These are phyloP conservation scores for Rhinopithecus roxellana DNA, from an alignment of 2,113 vertebrate species.

Conservation along the genomic window DNA sequence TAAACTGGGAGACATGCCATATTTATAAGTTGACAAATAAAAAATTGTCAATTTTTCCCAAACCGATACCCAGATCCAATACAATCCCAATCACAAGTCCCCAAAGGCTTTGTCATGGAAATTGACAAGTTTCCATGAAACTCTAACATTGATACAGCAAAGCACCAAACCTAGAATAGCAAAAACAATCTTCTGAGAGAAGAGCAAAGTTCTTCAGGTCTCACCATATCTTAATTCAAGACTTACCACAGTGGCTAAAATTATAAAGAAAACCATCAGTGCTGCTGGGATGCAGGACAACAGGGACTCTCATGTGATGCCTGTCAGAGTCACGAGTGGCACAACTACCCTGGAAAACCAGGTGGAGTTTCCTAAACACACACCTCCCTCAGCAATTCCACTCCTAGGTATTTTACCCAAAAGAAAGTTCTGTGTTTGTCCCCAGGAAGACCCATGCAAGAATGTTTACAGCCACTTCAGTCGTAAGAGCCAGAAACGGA, in stretches of 20 bases:
- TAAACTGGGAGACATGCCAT: not conserved
- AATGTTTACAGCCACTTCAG: not conserved
- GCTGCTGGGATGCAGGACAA: not conserved
- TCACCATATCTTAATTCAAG: not conserved
- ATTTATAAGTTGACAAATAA: not conserved
- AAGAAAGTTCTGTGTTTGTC: not conserved
- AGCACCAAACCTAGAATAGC: not conserved
- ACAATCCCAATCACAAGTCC: not conserved
- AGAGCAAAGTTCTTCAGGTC: not conserved
- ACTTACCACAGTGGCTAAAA: not conserved
- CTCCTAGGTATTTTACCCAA: too few relatives aligned
- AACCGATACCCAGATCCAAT: not conserved
- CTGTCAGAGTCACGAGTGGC: not conserved
- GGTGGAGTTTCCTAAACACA: not conserved
- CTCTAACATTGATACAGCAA: not conserved
- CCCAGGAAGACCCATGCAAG: too few relatives aligned
- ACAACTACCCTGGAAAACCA: not conserved
- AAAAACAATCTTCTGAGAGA: not conserved
- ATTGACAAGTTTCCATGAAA: not conserved
- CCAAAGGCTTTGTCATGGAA: not conserved
- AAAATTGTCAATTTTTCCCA: not conserved
- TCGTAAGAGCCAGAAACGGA: accelerated
- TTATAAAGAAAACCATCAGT: not conserved
- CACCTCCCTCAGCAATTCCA: too few relatives aligned
- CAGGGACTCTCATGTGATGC: not conserved